These are phyloP conservation scores for Dufourea novaeangliae DNA, from an alignment of 1,140 invertebrate species.

Conservation along the genomic window DNA sequence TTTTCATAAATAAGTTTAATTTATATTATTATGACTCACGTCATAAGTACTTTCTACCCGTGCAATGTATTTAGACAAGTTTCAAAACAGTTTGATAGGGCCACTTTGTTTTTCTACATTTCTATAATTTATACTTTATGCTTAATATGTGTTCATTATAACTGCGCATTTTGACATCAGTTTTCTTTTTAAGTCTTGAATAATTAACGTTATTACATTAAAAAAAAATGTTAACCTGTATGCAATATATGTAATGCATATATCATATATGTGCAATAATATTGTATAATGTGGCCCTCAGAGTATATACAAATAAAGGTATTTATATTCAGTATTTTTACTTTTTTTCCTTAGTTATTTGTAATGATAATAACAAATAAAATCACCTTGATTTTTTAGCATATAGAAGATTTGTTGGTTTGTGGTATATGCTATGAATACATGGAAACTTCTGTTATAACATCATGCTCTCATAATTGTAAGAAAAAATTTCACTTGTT, in stretches of 20 bases:
- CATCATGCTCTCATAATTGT: slow-evolving; percentile 81
- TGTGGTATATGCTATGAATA: slow-evolving; percentile 82
- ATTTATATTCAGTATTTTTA: neutral
- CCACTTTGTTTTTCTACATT: neutral
- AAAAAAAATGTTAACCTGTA: neutral
- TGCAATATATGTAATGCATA: neutral
- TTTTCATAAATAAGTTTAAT: neutral
- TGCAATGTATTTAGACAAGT: no score
- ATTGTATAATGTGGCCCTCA: slow-evolving; percentile 48
- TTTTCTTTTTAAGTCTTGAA: neutral
- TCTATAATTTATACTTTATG: neutral
- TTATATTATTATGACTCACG: neutral
- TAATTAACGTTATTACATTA: neutral
- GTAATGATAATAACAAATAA: neutral
- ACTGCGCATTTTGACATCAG: neutral
- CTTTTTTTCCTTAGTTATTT: neutral
- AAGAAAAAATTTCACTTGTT: slow-evolving; percentile 53
- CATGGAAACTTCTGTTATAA: slow-evolving; percentile 79
- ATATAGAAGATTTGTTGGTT: slow-evolving; percentile 75
- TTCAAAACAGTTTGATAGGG: neutral
- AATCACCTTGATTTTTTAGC: slow-evolving; percentile 67
- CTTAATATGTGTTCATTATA: neutral
- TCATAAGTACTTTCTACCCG: no score
- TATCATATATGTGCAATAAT: neutral
- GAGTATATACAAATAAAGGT: slow-evolving; percentile 56